These are phyloP conservation scores for Corynorhinus townsendii DNA, from an alignment of 2,113 vertebrate species.

Conservation along the genomic window DNA sequence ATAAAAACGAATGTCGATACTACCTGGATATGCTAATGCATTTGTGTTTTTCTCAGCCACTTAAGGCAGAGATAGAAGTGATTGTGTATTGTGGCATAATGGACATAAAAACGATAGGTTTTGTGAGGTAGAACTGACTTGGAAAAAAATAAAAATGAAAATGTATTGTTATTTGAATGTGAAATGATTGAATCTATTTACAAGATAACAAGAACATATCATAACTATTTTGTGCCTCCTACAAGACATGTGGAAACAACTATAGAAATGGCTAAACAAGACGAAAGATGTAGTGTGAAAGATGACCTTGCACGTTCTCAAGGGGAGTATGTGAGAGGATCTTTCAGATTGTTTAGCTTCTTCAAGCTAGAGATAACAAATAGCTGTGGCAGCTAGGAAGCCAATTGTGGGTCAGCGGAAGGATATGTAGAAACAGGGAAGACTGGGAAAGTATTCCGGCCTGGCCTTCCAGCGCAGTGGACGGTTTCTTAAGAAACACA, in stretches of 20 bases:
- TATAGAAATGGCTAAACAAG: not conserved
- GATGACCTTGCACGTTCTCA: not conserved
- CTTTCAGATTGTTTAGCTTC: not conserved
- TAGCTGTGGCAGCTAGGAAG: not conserved
- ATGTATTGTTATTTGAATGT: not conserved
- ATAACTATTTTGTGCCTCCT: not conserved
- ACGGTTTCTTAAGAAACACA: not conserved
- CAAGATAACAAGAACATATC: not conserved
- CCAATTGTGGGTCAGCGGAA: not conserved
- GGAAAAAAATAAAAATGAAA: not conserved
- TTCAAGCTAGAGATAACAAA: not conserved
- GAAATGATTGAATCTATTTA: not conserved
- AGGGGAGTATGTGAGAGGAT: not conserved
- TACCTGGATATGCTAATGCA: not conserved
- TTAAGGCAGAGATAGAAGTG: not conserved
- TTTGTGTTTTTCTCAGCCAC: not conserved
- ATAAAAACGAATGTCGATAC: not conserved
- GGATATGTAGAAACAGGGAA: not conserved
- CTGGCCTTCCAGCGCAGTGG: not conserved
- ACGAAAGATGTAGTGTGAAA: not conserved
- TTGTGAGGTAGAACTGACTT: not conserved
- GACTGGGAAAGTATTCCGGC: not conserved
- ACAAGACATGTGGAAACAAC: not conserved
- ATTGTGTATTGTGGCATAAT: not conserved
- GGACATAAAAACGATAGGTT: not conserved